Evolutionary conservation across 2,888 invertebrate species (phyloP).

Genomic region (Pseudococcus longispinus): DNA sequence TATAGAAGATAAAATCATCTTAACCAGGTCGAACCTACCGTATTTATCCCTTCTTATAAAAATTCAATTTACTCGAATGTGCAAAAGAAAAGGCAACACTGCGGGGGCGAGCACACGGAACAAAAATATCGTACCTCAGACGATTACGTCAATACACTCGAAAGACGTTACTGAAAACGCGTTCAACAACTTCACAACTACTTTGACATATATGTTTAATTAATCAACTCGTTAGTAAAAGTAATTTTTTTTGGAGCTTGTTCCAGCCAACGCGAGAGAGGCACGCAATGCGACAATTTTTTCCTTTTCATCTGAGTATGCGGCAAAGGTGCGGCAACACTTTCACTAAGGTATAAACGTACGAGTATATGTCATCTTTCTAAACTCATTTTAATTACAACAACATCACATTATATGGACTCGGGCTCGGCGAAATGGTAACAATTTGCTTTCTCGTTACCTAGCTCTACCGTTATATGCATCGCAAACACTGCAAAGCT

Average conservation of each 20-base stretch:
- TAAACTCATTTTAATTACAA: constrained; percentile 9
- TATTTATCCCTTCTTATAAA: background rate
- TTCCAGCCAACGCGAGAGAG: background rate
- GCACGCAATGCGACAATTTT: constrained; percentile 30
- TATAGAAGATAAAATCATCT: too few relatives aligned
- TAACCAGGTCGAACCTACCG: too few relatives aligned
- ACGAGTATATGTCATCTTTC: background rate
- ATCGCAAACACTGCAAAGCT: background rate
- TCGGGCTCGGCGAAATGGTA: background rate
- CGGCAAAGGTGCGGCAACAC: constrained; percentile 12
- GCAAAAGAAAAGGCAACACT: background rate
- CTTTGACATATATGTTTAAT: background rate
- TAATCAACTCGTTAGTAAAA: constrained; percentile 11
- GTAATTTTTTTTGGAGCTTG: constrained; percentile 23
- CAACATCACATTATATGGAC: constrained; percentile 6
- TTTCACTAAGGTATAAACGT: background rate
- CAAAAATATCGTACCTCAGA: background rate
- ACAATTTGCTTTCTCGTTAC: constrained; percentile 39
- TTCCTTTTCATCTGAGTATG: background rate
- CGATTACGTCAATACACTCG: constrained; percentile 1
- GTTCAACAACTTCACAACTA: constrained; percentile 9
- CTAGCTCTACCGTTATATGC: constrained; percentile 6
- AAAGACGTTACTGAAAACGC: constrained; percentile 3
- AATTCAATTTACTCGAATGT: background rate
- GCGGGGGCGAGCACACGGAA: background rate